phyloP scores from a whole-genome alignment of 2,797 vertebrate species.

The Tenualosa thibaudeaui region DNA sequence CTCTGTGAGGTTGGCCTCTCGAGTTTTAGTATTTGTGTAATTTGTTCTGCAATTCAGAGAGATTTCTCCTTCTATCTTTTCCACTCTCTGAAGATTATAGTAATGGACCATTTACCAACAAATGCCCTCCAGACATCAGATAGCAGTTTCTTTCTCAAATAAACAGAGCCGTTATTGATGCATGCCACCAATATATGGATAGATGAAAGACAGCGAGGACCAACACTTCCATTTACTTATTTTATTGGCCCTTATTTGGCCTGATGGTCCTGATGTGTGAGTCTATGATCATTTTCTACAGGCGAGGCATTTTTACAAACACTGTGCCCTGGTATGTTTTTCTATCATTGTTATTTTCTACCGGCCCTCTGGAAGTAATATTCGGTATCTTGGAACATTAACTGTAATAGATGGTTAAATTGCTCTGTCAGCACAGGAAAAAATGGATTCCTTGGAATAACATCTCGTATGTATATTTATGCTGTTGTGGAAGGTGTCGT shows the following conservation, averaged over 20 bases:
- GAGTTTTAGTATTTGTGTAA: not conserved
- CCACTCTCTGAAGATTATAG: not conserved
- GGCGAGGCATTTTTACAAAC: not conserved
- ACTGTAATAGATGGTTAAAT: conserved; percentile 2
- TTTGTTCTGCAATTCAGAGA: not conserved
- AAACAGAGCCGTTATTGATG: not conserved
- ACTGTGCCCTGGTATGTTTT: not conserved
- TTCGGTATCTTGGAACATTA: not conserved
- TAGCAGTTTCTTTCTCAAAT: not conserved
- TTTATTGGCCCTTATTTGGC: not conserved
- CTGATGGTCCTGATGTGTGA: not conserved
- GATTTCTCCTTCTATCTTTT: not conserved
- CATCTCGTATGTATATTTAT: not conserved
- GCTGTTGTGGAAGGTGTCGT: not conserved
- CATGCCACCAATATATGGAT: not conserved
- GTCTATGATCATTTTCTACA: not conserved
- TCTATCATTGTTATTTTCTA: not conserved
- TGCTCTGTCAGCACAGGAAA: conserved; percentile 1
- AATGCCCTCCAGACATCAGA: not conserved
- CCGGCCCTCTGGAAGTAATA: not conserved
- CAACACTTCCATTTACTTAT: not conserved
- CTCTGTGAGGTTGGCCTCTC: not conserved
- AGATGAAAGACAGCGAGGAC: not conserved
- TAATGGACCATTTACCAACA: not conserved
- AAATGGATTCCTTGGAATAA: not conserved